Evolutionary conservation across 2,797 vertebrate species (phyloP).

Genomic region (Cuculus canorus): DNA sequence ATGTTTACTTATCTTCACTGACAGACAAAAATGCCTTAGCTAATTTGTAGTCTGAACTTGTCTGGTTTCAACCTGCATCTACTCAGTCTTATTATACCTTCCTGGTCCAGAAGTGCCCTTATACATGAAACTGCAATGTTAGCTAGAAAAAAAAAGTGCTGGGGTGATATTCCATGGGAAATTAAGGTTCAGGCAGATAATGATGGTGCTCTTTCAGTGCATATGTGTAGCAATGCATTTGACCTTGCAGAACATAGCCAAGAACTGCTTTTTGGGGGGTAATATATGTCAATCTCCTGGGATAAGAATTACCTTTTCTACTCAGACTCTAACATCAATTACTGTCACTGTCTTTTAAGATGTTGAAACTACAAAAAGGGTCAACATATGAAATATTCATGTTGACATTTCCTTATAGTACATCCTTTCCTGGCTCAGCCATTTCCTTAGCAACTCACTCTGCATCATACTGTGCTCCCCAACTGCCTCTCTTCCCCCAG

Average conservation of each 20-base stretch:
- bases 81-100: not conserved
- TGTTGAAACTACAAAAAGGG: constrained; percentile 35
- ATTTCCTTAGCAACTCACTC: not conserved
- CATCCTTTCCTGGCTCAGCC: constrained; percentile 5
- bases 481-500: not conserved
- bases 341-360: constrained; percentile 35
- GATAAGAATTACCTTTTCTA: constrained; percentile 18
- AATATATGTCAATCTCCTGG: not conserved
- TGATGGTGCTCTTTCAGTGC: not conserved
- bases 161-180: not conserved
- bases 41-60: not conserved
- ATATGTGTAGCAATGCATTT: not conserved
- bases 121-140: not conserved
- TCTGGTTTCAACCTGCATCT: constrained; percentile 24
- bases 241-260: constrained; percentile 25
- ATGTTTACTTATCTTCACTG: constrained; percentile 33
- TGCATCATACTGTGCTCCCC: not conserved
- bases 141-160: not conserved
- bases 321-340: not conserved
- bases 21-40: constrained; percentile 32
- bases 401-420: constrained; percentile 57
- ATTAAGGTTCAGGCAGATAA: constrained; percentile 27
- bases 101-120: not conserved
- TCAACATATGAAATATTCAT: constrained; percentile 69
- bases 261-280: constrained; percentile 7